Base-by-base conservation (phyloP, 2,113 vertebrate species). In the Microtus pennsylvanicus region DNA sequence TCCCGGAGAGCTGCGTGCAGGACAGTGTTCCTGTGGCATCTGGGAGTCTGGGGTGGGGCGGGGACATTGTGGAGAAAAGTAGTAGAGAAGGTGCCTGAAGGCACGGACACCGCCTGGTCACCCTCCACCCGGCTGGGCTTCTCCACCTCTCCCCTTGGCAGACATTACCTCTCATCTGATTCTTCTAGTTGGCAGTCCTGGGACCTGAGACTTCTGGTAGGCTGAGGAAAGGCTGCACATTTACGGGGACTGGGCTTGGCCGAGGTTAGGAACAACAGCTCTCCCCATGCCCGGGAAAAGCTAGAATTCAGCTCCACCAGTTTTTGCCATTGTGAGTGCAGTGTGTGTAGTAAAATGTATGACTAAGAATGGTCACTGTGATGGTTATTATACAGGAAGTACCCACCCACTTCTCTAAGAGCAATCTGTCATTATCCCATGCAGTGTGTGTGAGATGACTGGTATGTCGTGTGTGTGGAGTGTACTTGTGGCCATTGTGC, bases 111-210 rank as follows among this genome's bases (percentile, higher is more conserved):
- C 0, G 22, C 16, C 35, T 9, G 1, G 58, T 19, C 58, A 30
- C n/a, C 14, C 33, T 9, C 47, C 65, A n/a, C 47, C 47, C 47
- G 28, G 35, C 67, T 28, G 19, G 14, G 45, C 30, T 33, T 22
- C 30, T 67, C 42, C 26, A 35, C 87, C 0, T 3, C 13, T 19
- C 17, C 30, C 42, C 35, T 24, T 0, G 42, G 33, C 45, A 10
- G 19, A 3, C 70, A 0, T 38, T 16, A 0, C 42, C 12, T 75
- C 2, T 58, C n/a, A 38, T 35, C 0, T 0, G 72, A 24, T 7
- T 30, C 0, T 30, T 47, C 24, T 8, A 6, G 33, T 28, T 30
- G 78, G 33, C 2, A 24, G 42, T 70, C 52, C 55, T 17, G n/a
- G 30, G 21, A 3, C 72, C n/a, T 70, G 35, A n/a, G 38, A 4